Percentiles rank a stretch among this genome's conserved stretches.
Conservation (phyloP, 92 coral and sea anemone species). For the Epizoanthus scotinus region DNA sequence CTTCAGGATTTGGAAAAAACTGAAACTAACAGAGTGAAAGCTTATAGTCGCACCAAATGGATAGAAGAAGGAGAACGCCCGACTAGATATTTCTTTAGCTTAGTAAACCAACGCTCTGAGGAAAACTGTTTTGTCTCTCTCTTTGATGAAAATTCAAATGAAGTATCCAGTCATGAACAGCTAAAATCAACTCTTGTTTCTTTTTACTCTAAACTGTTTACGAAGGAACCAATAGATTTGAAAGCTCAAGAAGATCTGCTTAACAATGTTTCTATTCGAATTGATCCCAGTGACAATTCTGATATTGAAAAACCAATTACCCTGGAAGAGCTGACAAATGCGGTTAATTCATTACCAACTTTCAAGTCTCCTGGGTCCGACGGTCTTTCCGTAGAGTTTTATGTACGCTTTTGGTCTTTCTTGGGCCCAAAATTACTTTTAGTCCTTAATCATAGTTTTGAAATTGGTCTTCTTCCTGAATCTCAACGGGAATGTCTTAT, state of each 20-base stretch:
- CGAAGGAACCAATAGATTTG: no score
- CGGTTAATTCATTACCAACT: not conserved
- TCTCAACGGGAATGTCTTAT: slow-evolving; percentile 14
- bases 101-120: no score
- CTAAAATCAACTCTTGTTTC: no score
- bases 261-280: not conserved
- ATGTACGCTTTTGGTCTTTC: slow-evolving; percentile 17
- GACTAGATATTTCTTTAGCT: not conserved
- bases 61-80: no score
- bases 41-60: not conserved
- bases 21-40: no score
- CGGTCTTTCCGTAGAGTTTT: slow-evolving; percentile 41
- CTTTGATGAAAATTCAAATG: no score
- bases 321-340: not conserved
- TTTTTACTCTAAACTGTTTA: no score
- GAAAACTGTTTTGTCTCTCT: no score
- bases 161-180: no score
- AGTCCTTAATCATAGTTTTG: not conserved
- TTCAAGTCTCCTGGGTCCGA: slow-evolving; percentile 18
- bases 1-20: no score
- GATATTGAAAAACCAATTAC: not conserved
- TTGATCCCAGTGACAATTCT: not conserved
- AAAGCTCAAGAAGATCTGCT: no score
- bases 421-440: not conserved
- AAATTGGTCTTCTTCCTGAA: not conserved